These are phyloP conservation scores for Hydroisotoma schaefferi DNA, from an alignment of 2,888 invertebrate genomes.

Conservation along the genomic window DNA sequence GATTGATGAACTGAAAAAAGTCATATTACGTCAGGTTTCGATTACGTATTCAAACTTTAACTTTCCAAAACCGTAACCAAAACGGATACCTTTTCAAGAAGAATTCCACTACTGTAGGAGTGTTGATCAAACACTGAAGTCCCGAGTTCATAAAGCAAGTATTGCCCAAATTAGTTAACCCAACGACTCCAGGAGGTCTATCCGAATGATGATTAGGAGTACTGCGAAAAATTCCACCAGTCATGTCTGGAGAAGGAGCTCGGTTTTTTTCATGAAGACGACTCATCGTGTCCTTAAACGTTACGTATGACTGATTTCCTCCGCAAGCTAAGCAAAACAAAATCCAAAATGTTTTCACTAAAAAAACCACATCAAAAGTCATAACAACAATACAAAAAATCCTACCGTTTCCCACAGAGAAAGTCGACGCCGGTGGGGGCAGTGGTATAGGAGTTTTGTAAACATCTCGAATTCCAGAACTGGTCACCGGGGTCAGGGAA, in stretches of 20 bases:
- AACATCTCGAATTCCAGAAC: neutral
- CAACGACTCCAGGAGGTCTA: slow-evolving; percentile 57
- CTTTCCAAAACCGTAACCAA: neutral
- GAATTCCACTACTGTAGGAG: slow-evolving; percentile 57
- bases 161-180: slow-evolving; percentile 59
- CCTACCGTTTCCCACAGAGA: slow-evolving; percentile 31
- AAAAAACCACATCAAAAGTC: neutral
- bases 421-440: slow-evolving; percentile 24
- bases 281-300: slow-evolving; percentile 18
- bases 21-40: neutral
- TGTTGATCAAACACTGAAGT: slow-evolving; percentile 59
- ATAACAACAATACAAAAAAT: neutral
- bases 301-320: slow-evolving; percentile 42
- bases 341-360: neutral
- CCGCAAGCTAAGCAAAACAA: slow-evolving; percentile 38
- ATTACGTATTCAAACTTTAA: neutral
- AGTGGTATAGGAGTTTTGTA: slow-evolving; percentile 30
- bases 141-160: slow-evolving; percentile 62
- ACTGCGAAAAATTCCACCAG: neutral
- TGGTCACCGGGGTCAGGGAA: too few relatives aligned
- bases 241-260: slow-evolving; percentile 22
- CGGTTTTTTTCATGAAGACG: slow-evolving; percentile 8
- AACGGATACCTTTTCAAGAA: slow-evolving; percentile 52
- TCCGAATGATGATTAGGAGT: neutral
- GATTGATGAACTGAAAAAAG: neutral